Evolutionary conservation across 2,113 vertebrate species (phyloP).

Genomic region (Scartelaos histophorus): DNA sequence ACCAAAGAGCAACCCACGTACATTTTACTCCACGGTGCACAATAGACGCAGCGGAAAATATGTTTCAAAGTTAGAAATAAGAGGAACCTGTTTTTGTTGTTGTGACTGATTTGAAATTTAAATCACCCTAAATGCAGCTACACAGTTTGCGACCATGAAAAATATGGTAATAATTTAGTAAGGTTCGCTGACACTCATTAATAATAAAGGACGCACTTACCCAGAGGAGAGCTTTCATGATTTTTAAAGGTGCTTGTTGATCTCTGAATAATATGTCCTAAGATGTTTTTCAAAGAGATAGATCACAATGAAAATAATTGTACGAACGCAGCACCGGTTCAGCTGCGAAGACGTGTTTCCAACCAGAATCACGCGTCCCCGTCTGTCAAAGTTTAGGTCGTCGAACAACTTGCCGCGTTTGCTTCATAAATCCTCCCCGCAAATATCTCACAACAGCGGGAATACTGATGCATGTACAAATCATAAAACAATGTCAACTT

Average conservation of each 20-base stretch:
- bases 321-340: not conserved
- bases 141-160: conserved; percentile 5
- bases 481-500: too few relatives aligned
- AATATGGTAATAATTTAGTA: conserved; percentile 3
- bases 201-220: conserved; percentile 1
- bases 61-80: conserved; percentile 1
- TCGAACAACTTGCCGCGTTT: too few relatives aligned
- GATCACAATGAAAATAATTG: not conserved
- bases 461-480: too few relatives aligned
- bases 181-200: conserved; percentile 8
- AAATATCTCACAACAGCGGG: too few relatives aligned
- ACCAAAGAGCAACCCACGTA: not conserved
- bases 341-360: not conserved
- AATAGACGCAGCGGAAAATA: not conserved
- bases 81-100: not conserved
- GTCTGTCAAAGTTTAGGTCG: too few relatives aligned
- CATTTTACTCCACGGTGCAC: not conserved
- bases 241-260: not conserved
- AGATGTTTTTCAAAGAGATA: not conserved
- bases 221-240: not conserved
- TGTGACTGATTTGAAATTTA: conserved; percentile 8
- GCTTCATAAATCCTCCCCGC: too few relatives aligned
- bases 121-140: not conserved
- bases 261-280: conserved; percentile 8
- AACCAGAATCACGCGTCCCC: too few relatives aligned